Base-by-base conservation (phyloP, 2,797 vertebrate genomes). In the Chaunax sp. region DNA sequence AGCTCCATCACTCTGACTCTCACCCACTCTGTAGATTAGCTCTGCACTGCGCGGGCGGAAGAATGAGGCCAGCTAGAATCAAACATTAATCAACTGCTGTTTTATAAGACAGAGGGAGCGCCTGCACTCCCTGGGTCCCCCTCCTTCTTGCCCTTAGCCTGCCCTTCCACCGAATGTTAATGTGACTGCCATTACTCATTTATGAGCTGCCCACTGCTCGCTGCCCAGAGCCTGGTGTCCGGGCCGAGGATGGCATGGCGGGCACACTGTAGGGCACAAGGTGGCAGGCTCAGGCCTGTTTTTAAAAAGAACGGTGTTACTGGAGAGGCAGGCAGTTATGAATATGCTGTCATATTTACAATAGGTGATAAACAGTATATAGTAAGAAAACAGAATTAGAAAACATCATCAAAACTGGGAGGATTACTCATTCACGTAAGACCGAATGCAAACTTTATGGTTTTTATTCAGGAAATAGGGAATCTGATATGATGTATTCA, bases 81-180 rank as follows among this genome's bases (percentile, higher is more conserved):
- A 90, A 91, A 91, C 90, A 92, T 92, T 91, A 91, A 93, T 93
- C 90, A 91, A 79, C 78, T 72, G 57, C 88, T 90, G 84, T 89
- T 90, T 90, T 88, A 86, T 85, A 87, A 89, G 87, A 88, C 82
- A 71, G 79, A 82, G 70, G 80, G 69, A 85, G 79, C 61, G 51
- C 75, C 74, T 77, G 78, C 76, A 20, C 69, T 78, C 77, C 65
- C 82, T 50, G 55, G 52, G 63, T 69, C 64, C 75, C 80, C 66
- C 75, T 68, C 68, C 72, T 56, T 66, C 61, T 68, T 78, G 78
- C 80, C 87, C 77, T 84, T 30, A 84, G 80, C 75, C 83, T 87
- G 86, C 84, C 82, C 87, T 84, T 70, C 80, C 71, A 80, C 74
- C 52, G 47, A 90, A 92, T 92, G 87, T 90, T 92, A 92, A 92